phyloP scores from a whole-genome alignment of 2,113 vertebrate genomes.

The Prunella fulvescens region DNA sequence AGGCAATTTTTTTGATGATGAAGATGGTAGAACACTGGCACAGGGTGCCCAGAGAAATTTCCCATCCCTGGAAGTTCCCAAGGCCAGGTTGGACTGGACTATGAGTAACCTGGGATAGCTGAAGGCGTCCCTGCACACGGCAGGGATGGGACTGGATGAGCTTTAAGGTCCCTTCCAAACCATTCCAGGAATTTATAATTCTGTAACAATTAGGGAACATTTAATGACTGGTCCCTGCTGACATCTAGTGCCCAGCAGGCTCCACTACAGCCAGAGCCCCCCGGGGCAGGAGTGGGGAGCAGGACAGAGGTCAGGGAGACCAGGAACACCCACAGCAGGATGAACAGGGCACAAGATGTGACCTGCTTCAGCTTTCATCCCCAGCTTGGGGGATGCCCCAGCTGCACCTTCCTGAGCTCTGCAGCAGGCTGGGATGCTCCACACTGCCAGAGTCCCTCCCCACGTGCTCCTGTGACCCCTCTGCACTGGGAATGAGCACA shows the following conservation, averaged over 20 bases:
- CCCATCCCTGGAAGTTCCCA: not conserved
- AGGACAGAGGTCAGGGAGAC: not conserved
- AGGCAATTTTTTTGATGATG: not conserved
- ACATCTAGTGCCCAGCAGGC: not conserved
- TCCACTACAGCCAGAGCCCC: not conserved
- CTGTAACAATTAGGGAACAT: not conserved
- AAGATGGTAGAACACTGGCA: not conserved
- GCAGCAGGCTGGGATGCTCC: not conserved
- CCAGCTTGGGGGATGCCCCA: not conserved
- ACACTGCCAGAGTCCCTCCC: not conserved
- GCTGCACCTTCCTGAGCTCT: accelerated
- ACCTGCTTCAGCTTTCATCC: accelerated
- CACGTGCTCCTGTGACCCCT: not conserved
- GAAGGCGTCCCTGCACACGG: not conserved
- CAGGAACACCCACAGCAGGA: not conserved
- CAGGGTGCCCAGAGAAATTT: not conserved
- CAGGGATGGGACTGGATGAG: not conserved
- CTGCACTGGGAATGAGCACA: not conserved
- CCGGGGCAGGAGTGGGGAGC: not conserved
- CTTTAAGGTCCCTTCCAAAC: not conserved
- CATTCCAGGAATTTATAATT: not conserved
- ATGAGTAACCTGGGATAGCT: not conserved
- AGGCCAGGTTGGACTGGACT: accelerated
- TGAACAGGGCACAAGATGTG: not conserved
- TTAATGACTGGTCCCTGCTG: not conserved